These are phyloP conservation scores for Plectrocnemia conspersa DNA, from an alignment of 1,140 invertebrate genomes.

Conservation along the genomic window DNA sequence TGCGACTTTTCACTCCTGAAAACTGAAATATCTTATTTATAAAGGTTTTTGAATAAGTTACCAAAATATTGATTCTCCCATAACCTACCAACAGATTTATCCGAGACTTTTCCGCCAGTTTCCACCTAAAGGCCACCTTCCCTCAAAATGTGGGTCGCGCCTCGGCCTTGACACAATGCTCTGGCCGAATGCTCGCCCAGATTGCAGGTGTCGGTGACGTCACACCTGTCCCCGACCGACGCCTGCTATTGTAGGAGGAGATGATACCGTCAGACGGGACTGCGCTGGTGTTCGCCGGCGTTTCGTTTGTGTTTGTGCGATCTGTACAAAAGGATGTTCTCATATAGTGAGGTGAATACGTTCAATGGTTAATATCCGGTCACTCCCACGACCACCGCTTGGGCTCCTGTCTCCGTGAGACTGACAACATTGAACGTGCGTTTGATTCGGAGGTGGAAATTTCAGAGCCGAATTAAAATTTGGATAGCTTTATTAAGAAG, in stretches of 20 bases:
- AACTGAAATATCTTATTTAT: too few relatives aligned
- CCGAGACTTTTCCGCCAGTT: too few relatives aligned
- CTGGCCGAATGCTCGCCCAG: not conserved
- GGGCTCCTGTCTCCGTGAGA: conserved; percentile 10
- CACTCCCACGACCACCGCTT: conserved; percentile 38
- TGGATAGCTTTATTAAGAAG: too few relatives aligned
- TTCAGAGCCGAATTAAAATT: too few relatives aligned
- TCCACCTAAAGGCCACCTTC: too few relatives aligned
- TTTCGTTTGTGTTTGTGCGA: conserved; percentile 3
- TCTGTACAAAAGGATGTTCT: conserved; percentile 36
- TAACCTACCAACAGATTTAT: too few relatives aligned
- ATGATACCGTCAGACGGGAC: not conserved
- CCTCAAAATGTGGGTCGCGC: too few relatives aligned
- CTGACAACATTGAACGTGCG: conserved; percentile 28
- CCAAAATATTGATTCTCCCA: too few relatives aligned
- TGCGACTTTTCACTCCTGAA: too few relatives aligned
- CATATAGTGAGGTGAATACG: conserved; percentile 37
- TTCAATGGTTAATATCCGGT: conserved; percentile 44
- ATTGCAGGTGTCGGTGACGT: conserved; percentile 13
- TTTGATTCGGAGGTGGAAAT: too few relatives aligned
- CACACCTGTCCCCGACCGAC: not conserved
- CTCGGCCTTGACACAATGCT: too few relatives aligned
- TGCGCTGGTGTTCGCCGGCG: not conserved
- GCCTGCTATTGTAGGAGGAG: not conserved
- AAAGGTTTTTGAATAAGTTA: too few relatives aligned